Conservation (phyloP, 2,797 vertebrate genomes). For the Steatocranus sp. region DNA sequence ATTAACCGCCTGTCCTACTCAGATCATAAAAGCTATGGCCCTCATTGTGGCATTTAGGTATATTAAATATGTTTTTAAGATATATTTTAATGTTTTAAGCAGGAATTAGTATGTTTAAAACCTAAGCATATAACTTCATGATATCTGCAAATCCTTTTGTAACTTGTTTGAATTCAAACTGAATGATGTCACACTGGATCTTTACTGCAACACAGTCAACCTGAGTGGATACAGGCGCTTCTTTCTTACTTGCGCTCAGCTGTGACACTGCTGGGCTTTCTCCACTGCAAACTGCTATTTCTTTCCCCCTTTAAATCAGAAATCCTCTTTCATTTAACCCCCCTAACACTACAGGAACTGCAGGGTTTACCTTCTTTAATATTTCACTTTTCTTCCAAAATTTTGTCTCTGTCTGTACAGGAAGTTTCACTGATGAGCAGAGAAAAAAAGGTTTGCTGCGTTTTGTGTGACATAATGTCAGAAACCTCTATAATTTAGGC, state of each 20-base stretch:
- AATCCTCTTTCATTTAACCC: constrained; percentile 45
- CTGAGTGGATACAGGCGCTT: constrained; percentile 21
- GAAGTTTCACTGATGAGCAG: constrained; percentile 28
- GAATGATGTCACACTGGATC: constrained; percentile 3
- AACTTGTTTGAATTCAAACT: not conserved
- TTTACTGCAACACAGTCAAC: constrained; percentile 10
- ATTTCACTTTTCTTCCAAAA: constrained; percentile 22
- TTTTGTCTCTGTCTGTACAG: not conserved
- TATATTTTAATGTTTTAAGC: not conserved
- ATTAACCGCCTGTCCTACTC: constrained; percentile 52
- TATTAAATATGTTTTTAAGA: not conserved
- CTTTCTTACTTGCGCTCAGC: constrained; percentile 20
- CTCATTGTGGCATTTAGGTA: constrained; percentile 11
- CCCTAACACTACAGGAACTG: constrained; percentile 20
- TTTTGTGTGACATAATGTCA: constrained; percentile 31
- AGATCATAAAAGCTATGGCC: constrained; percentile 23
- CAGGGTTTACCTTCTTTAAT: constrained; percentile 30
- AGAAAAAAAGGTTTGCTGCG: not conserved
- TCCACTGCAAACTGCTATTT: constrained; percentile 15
- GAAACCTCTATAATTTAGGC: constrained; percentile 30
- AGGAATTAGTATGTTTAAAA: not conserved
- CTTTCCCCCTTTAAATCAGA: constrained; percentile 34
- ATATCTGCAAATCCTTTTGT: not conserved
- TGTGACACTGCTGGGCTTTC: constrained; percentile 23
- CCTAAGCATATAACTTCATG: not conserved